Conservation (phyloP, 2,113 vertebrate genomes). For the Antigone vipio region DNA sequence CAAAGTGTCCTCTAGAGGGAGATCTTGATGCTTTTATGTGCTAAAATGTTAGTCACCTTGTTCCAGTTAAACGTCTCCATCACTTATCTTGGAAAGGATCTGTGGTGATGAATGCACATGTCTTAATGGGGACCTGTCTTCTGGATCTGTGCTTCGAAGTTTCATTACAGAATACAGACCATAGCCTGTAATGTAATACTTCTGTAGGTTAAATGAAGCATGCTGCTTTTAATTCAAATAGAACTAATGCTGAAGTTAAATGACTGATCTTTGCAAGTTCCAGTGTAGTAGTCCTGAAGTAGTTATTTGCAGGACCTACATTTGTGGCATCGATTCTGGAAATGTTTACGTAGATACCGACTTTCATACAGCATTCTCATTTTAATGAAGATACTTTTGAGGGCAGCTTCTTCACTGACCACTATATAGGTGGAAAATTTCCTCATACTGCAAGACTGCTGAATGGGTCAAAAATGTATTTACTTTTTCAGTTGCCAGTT, state of each 20-base stretch:
- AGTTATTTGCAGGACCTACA: neutral
- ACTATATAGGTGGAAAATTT: neutral
- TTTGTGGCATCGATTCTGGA: neutral
- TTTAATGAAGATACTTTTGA: neutral
- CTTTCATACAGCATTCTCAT: neutral
- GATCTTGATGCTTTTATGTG: constrained; percentile 25
- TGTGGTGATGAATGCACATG: neutral
- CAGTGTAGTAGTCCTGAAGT: neutral
- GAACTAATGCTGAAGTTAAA: neutral
- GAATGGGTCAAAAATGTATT: neutral
- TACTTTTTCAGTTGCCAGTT: neutral
- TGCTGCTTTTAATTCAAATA: neutral
- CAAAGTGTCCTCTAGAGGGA: constrained; percentile 53
- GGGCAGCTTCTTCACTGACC: neutral
- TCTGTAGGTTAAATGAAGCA: neutral
- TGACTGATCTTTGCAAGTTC: neutral
- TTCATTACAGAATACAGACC: neutral
- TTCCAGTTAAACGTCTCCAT: neutral
- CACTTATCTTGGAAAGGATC: neutral
- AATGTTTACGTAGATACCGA: neutral
- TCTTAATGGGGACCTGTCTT: neutral
- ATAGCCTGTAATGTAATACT: neutral
- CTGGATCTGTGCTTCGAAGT: neutral
- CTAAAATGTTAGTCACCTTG: neutral
- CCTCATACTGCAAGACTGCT: neutral